phyloP scores from a whole-genome alignment of 2,888 invertebrate species.

The Erebia palarica region DNA sequence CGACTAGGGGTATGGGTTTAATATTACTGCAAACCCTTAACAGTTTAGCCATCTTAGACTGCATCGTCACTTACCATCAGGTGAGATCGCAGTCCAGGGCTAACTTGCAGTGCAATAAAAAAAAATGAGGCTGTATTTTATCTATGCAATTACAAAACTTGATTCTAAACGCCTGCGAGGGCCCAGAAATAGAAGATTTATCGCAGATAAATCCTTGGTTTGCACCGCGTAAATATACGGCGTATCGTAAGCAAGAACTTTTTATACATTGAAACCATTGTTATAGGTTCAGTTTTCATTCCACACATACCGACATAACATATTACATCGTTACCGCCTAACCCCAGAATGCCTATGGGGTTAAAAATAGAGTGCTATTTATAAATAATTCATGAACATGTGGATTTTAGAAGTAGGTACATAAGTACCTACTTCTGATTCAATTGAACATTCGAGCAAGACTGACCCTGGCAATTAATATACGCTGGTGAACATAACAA shows the following conservation, averaged over 20 bases:
- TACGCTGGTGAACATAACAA: too few relatives aligned
- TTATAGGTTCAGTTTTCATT: background rate
- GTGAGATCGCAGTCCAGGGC: too few relatives aligned
- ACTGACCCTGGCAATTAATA: too few relatives aligned
- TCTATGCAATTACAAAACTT: background rate
- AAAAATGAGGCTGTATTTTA: background rate
- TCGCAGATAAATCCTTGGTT: background rate
- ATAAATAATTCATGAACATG: constrained; percentile 16
- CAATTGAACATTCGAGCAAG: too few relatives aligned
- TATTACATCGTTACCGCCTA: background rate
- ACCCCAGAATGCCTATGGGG: constrained; percentile 1
- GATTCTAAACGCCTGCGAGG: background rate
- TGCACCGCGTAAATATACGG: background rate
- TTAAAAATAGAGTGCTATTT: constrained; percentile 25
- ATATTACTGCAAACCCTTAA: too few relatives aligned
- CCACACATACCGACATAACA: background rate
- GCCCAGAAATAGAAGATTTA: background rate
- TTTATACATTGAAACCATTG: constrained; percentile 10
- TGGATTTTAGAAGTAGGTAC: background rate
- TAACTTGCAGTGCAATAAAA: too few relatives aligned
- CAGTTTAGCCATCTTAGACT: too few relatives aligned
- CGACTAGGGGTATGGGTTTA: too few relatives aligned
- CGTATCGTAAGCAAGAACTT: background rate
- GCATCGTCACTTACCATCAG: too few relatives aligned
- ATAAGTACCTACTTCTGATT: background rate